These are phyloP conservation scores for Sepioteuthis lessoniana DNA, from an alignment of 2,888 invertebrate species.

Conservation along the genomic window DNA sequence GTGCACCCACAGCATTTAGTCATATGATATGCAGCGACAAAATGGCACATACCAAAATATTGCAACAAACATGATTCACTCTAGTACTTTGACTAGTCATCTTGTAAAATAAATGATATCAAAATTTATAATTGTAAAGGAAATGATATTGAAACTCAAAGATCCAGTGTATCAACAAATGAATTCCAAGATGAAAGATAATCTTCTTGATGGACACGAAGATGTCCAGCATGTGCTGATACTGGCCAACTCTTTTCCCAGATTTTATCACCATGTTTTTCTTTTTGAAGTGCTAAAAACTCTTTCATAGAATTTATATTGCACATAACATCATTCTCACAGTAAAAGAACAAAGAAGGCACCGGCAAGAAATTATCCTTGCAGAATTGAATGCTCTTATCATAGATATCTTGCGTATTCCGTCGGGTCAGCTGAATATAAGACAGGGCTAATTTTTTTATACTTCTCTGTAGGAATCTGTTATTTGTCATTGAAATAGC, in stretches of 20 bases:
- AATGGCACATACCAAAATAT: no score
- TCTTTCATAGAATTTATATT: constrained; percentile 53
- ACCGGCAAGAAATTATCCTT: constrained; percentile 54
- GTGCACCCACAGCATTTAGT: no score
- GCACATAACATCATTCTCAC: constrained; percentile 60
- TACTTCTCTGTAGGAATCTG: constrained; percentile 44
- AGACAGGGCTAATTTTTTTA: constrained; percentile 49
- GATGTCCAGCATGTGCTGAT: constrained; percentile 59
- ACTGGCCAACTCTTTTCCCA: constrained; percentile 54
- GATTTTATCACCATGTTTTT: constrained; percentile 52
- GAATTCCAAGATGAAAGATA: constrained; percentile 53
- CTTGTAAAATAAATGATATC: no score
- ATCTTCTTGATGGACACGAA: constrained; percentile 56
- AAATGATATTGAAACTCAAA: neutral
- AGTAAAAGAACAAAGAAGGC: constrained; percentile 57
- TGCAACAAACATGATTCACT: no score
- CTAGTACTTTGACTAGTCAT: no score
- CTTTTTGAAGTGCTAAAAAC: constrained; percentile 55
- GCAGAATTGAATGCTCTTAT: constrained; percentile 55
- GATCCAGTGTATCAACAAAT: constrained; percentile 51
- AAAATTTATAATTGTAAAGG: no score
- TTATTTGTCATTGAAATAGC: constrained; percentile 51
- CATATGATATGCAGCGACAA: no score
- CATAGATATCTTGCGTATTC: constrained; percentile 57
- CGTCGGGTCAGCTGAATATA: constrained; percentile 57